These are phyloP conservation scores for Muscidifurax raptorellus DNA, from an alignment of 1,140 invertebrate genomes.

Conservation along the genomic window DNA sequence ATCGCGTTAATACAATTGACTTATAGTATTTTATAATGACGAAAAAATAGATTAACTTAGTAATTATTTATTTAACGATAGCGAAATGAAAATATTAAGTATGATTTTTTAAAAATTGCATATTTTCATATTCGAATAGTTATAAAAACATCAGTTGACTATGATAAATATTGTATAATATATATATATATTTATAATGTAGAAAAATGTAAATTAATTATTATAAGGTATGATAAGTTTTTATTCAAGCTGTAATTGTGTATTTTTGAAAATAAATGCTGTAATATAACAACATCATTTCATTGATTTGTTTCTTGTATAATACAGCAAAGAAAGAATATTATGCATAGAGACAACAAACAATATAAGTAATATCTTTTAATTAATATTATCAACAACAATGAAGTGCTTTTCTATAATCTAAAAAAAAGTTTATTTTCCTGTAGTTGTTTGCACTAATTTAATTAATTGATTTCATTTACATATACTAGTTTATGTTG, in stretches of 20 bases:
- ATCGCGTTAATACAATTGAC: neutral
- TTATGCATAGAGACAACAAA: neutral
- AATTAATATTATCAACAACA: slow-evolving; percentile 34
- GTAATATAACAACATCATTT: too few relatives aligned
- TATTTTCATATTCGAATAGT: neutral
- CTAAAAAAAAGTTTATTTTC: slow-evolving; percentile 18
- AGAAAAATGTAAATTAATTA: neutral
- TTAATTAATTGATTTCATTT: neutral
- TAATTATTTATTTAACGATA: neutral
- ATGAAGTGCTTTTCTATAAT: slow-evolving; percentile 15
- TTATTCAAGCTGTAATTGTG: neutral
- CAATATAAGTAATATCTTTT: neutral
- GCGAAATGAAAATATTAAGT: neutral
- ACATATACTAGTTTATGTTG: neutral
- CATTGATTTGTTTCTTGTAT: too few relatives aligned
- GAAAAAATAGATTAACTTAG: neutral
- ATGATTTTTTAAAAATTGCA: neutral
- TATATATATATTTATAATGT: too few relatives aligned
- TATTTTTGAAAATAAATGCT: neutral
- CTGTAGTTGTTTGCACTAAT: neutral
- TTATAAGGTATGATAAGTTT: neutral
- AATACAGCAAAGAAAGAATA: neutral
- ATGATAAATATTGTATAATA: neutral
- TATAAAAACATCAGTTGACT: neutral
- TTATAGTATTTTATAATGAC: neutral